Evolutionary conservation across 1,140 invertebrate species (phyloP).

Genomic region (Drosophila lacteicornis): DNA sequence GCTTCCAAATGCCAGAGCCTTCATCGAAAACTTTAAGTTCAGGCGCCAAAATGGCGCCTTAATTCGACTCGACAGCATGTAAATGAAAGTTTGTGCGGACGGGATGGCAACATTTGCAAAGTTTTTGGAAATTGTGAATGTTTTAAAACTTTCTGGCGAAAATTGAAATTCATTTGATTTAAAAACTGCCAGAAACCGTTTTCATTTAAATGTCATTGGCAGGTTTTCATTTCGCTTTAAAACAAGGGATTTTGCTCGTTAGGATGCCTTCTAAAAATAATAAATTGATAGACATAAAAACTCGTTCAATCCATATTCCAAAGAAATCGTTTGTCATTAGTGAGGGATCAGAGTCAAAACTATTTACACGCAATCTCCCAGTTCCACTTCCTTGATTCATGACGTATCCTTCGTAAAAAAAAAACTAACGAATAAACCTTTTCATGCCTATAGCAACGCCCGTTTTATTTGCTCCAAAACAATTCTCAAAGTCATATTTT

Average conservation of each 20-base stretch:
- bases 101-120: conserved; percentile 15
- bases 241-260: conserved; percentile 3
- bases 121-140: conserved; percentile 15
- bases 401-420: neutral
- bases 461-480: conserved; percentile 79
- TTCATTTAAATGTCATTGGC: conserved; percentile 29
- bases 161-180: conserved; percentile 31
- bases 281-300: neutral
- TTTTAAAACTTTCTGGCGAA: conserved; percentile 28
- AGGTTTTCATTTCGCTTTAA: conserved; percentile 31
- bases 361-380: conserved; percentile 24
- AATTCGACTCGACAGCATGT: neutral
- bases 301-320: conserved; percentile 13
- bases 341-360: conserved; percentile 1
- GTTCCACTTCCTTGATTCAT: conserved; percentile 1
- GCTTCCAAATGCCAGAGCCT: neutral
- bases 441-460: conserved; percentile 44
- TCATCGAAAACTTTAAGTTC: conserved; percentile 10
- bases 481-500: conserved; percentile 83
- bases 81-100: conserved; percentile 18
- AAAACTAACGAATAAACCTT: conserved; percentile 20
- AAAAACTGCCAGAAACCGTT: conserved; percentile 3
- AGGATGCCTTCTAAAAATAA: neutral
- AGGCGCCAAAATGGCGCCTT: conserved; percentile 22
- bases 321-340: conserved; percentile 28